Conservation (phyloP, 2,113 vertebrate species). For the Ondatra zibethicus region DNA sequence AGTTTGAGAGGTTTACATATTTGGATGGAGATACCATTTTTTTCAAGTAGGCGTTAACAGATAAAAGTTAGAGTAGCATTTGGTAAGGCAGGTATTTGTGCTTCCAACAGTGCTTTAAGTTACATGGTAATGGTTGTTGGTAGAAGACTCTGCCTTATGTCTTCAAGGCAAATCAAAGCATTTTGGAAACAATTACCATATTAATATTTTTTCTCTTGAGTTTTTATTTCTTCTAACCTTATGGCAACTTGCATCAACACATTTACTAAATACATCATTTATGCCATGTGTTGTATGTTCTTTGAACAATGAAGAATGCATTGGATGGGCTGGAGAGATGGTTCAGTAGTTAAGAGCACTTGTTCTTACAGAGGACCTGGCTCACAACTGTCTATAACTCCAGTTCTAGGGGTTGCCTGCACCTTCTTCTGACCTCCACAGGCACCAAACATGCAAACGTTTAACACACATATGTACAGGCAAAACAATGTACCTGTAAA, state of each 20-base stretch:
- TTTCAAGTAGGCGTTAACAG: neutral
- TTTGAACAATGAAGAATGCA: neutral
- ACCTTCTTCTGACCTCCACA: neutral
- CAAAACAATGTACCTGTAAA: neutral
- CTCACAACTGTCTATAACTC: neutral
- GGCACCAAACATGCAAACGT: neutral
- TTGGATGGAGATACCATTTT: neutral
- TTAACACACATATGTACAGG: neutral
- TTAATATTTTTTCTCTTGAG: neutral
- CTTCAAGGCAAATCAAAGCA: neutral
- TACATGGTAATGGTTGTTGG: neutral
- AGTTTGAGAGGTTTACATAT: neutral
- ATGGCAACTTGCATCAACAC: neutral
- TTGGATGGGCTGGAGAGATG: neutral
- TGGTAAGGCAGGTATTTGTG: neutral
- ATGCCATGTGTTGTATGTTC: neutral
- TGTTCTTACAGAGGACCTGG: neutral
- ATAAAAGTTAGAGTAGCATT: constrained; percentile 25
- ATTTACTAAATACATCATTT: neutral
- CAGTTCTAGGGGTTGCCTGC: neutral
- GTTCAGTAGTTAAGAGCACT: neutral
- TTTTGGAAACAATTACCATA: neutral
- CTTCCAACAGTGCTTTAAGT: neutral
- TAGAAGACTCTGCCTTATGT: neutral
- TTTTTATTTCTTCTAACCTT: neutral